Conservation (phyloP, 2,888 invertebrate genomes). For the Drosophila suboccidentalis region DNA sequence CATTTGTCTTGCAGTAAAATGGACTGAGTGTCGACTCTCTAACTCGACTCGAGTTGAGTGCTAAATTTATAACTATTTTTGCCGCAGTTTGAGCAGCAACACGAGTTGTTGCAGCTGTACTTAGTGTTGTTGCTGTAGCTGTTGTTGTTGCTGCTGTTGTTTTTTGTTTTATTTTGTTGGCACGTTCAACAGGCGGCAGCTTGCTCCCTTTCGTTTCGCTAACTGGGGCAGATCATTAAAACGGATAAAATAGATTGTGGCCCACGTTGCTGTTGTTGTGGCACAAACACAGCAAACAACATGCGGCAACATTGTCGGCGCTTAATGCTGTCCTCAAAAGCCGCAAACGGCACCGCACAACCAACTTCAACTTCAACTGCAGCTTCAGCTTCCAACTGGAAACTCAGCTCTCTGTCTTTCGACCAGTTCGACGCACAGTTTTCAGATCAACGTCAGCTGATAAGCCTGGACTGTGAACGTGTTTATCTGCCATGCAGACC, state of each 20-base stretch:
- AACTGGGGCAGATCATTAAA: slow-evolving; percentile 82
- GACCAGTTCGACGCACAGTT: slow-evolving; percentile 61
- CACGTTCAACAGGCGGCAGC: slow-evolving; percentile 64
- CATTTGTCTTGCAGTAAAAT: slow-evolving; percentile 70
- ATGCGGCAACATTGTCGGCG: slow-evolving; percentile 68
- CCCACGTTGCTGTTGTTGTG: slow-evolving; percentile 56
- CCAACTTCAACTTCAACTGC: slow-evolving; percentile 30
- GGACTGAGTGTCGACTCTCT: slow-evolving; percentile 44
- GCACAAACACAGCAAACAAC: slow-evolving; percentile 16
- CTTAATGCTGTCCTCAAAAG: slow-evolving; percentile 76
- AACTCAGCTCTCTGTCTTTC: slow-evolving; percentile 22
- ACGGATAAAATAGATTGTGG: slow-evolving; percentile 79
- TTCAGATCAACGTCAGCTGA: slow-evolving; percentile 76
- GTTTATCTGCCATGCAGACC: slow-evolving; percentile 48
- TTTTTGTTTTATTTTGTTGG: slow-evolving; percentile 38
- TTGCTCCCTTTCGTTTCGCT: slow-evolving; percentile 76
- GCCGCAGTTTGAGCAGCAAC: slow-evolving; percentile 45
- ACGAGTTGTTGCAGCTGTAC: slow-evolving; percentile 45
- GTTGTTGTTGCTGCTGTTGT: slow-evolving; percentile 19
- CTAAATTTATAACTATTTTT: slow-evolving; percentile 72
- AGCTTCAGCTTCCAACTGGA: slow-evolving; percentile 8
- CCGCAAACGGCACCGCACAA: slow-evolving; percentile 64
- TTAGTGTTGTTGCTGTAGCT: slow-evolving; percentile 22
- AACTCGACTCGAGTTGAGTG: slow-evolving; percentile 58
- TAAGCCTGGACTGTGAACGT: slow-evolving; percentile 59